Conservation (phyloP, 2,888 invertebrate species). For the Neoaliturus tenellus region DNA sequence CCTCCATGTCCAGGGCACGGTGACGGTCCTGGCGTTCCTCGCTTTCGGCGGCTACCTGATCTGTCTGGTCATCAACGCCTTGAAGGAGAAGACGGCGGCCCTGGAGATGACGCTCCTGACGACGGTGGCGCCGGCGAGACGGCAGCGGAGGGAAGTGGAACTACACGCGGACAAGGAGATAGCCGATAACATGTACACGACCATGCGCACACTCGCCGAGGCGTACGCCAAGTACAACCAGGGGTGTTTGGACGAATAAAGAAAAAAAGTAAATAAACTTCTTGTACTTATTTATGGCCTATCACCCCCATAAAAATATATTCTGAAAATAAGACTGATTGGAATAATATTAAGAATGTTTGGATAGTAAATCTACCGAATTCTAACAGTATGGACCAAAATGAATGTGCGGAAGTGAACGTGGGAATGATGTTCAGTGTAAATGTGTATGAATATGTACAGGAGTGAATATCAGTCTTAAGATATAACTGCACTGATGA, state of each 20-base stretch:
- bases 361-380: too few species aligned
- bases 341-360: too few species aligned
- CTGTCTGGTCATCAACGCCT: conserved; percentile 81
- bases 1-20: conserved; percentile 72
- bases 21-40: conserved; percentile 87
- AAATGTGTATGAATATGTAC: too few species aligned
- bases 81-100: conserved; percentile 43
- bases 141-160: conserved; percentile 5
- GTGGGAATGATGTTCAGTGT: too few species aligned
- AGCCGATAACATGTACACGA: conserved; percentile 59
- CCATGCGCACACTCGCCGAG: conserved; percentile 62
- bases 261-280: too few species aligned
- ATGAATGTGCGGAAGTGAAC: too few species aligned
- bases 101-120: conserved; percentile 46
- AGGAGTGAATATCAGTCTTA: too few species aligned
- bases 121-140: neutral
- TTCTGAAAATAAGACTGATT: too few species aligned
- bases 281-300: too few species aligned
- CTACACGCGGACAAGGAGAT: neutral
- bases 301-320: too few species aligned
- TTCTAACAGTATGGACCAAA: too few species aligned
- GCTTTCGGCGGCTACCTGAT: conserved; percentile 91
- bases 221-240: conserved; percentile 62
- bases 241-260: conserved; percentile 10
- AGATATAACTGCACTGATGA: too few species aligned